These are phyloP conservation scores for Emydura subglobosa DNA, from an alignment of 2,113 vertebrate genomes.

Conservation along the genomic window DNA sequence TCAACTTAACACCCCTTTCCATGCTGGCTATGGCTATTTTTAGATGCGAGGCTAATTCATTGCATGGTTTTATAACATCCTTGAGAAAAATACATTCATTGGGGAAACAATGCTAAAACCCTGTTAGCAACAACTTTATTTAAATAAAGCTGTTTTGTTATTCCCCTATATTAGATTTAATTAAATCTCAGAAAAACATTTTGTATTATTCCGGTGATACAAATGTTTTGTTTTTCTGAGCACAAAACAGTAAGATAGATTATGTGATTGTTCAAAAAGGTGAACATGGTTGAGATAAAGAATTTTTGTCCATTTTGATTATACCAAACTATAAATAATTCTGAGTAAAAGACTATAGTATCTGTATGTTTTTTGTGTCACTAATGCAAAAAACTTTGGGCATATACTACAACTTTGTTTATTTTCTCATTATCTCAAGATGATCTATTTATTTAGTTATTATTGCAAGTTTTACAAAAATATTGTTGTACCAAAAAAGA, in stretches of 20 bases:
- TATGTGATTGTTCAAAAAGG: neutral
- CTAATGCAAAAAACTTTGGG: neutral
- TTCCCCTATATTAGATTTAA: neutral
- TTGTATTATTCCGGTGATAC: neutral
- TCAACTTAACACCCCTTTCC: neutral
- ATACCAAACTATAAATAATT: neutral
- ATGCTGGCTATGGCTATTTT: neutral
- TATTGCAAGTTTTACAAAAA: neutral
- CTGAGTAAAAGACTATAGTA: neutral
- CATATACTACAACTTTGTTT: neutral
- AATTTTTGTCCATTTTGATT: neutral
- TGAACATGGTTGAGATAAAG: neutral
- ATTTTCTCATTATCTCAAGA: neutral
- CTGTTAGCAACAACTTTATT: neutral
- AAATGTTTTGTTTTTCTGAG: neutral
- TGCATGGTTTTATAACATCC: neutral
- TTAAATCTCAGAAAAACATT: neutral
- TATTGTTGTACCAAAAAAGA: neutral
- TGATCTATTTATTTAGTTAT: neutral
- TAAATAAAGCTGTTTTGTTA: neutral
- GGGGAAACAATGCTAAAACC: neutral
- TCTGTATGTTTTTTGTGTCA: neutral
- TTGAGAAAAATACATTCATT: neutral
- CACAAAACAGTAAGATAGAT: neutral
- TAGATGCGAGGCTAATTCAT: neutral